Evolutionary conservation across 2,113 vertebrate species (phyloP).

Genomic region (Rhynchopsitta pachyrhyncha): DNA sequence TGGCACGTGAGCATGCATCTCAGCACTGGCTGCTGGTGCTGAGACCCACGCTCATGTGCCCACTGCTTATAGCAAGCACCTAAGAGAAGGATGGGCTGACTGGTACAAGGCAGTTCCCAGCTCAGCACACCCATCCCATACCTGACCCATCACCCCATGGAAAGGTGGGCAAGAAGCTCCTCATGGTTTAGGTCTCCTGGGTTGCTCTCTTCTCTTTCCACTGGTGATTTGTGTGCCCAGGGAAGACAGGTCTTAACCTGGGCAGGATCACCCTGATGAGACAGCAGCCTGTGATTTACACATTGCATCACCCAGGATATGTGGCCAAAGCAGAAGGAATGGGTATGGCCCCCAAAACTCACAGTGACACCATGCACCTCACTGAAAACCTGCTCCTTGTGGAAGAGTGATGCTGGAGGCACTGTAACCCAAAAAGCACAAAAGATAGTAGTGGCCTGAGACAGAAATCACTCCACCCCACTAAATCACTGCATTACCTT

Average conservation of each 20-base stretch:
- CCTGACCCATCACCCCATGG: background rate
- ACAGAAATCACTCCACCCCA: background rate
- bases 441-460: background rate
- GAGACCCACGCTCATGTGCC: background rate
- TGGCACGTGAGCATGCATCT: background rate
- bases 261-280: background rate
- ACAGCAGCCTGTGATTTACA: background rate
- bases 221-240: rapidly evolving
- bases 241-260: background rate
- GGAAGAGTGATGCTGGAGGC: background rate
- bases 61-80: background rate
- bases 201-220: background rate
- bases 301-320: rapidly evolving
- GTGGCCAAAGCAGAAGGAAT: background rate
- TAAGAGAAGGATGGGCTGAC: background rate
- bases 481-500: background rate
- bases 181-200: background rate
- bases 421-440: background rate
- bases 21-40: rapidly evolving
- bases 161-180: background rate
- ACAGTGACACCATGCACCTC: background rate
- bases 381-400: background rate
- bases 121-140: background rate
- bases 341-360: background rate
- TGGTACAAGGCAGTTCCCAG: background rate